These are phyloP conservation scores for Oncorhynchus nerka DNA, from an alignment of 2,113 vertebrate genomes.

Conservation along the genomic window DNA sequence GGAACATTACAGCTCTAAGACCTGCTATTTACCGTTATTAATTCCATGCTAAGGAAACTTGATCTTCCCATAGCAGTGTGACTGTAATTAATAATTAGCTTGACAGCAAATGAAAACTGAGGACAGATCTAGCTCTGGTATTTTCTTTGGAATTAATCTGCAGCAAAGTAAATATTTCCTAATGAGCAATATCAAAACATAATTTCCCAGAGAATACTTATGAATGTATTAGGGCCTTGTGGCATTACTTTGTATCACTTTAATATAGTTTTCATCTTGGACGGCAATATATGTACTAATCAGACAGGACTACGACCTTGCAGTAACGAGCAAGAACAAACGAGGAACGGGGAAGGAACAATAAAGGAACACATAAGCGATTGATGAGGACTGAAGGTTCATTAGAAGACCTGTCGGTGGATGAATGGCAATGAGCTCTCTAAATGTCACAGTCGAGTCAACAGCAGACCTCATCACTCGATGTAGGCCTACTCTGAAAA, in stretches of 20 bases:
- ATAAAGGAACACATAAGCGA: neutral
- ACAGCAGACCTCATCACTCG: conserved; percentile 1
- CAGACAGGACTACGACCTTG: conserved; percentile 6
- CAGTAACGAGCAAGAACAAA: conserved; percentile 18
- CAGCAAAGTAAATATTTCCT: conserved; percentile 45
- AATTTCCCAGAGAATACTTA: conserved; percentile 34
- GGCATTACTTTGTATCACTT: conserved; percentile 34
- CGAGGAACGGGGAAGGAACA: neutral
- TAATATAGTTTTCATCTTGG: conserved; percentile 38
- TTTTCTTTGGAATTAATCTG: conserved; percentile 36
- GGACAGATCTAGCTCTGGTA: conserved; percentile 21
- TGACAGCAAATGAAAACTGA: conserved; percentile 16
- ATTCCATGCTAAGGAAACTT: conserved; percentile 39
- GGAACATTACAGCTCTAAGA: conserved; percentile 3
- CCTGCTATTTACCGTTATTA: conserved; percentile 28
- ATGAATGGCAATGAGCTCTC: conserved; percentile 28
- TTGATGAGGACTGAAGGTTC: neutral
- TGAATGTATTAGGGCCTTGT: conserved; percentile 15
- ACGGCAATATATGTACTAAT: conserved; percentile 17
- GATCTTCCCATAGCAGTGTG: conserved; percentile 12
- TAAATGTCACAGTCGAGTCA: conserved; percentile 40
- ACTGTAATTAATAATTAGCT: conserved; percentile 37
- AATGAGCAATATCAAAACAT: conserved; percentile 39
- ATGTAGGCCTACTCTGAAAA: neutral
- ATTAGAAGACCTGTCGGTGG: conserved; percentile 7